Conservation (phyloP, 2,888 invertebrate genomes). For the Tuberolachnus salignus region DNA sequence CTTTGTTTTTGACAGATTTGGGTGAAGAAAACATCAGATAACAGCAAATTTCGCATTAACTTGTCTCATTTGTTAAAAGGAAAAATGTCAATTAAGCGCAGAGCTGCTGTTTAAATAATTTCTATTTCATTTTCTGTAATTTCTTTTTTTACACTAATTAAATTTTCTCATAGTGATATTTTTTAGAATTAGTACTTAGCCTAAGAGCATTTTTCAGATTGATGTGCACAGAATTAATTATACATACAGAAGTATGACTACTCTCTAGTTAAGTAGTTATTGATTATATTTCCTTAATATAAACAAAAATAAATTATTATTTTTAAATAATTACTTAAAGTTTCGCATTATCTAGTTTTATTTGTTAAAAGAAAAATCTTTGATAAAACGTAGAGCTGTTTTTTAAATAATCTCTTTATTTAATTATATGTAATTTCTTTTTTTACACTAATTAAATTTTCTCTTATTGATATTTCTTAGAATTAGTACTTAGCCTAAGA, state of each 20-base stretch:
- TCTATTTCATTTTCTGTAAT: neutral
- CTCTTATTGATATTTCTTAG: too few relatives aligned
- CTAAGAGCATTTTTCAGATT: too few relatives aligned
- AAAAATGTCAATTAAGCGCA: conserved; percentile 83
- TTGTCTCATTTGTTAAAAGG: conserved; percentile 84
- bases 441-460: neutral
- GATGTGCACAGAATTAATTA: too few relatives aligned
- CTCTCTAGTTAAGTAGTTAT: too few relatives aligned
- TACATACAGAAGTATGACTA: too few relatives aligned
- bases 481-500: too few relatives aligned
- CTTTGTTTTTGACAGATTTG: conserved; percentile 74
- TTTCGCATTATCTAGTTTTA: conserved; percentile 83
- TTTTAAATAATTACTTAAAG: too few relatives aligned
- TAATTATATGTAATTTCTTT: neutral
- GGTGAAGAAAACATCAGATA: conserved; percentile 82
- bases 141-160: neutral
- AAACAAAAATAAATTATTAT: too few relatives aligned
- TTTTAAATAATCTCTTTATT: conserved; percentile 28
- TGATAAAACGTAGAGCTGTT: conserved; percentile 79
- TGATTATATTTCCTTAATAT: too few relatives aligned
- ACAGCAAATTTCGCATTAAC: conserved; percentile 81
- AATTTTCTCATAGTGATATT: too few relatives aligned
- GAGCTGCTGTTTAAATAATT: conserved; percentile 65
- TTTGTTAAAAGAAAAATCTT: conserved; percentile 84
- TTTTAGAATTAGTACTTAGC: too few relatives aligned